Evolutionary conservation across 2,113 vertebrate species (phyloP), one percentile per base, ranked within the genome.

Genomic region (Anseranas semipalmata): DNA sequence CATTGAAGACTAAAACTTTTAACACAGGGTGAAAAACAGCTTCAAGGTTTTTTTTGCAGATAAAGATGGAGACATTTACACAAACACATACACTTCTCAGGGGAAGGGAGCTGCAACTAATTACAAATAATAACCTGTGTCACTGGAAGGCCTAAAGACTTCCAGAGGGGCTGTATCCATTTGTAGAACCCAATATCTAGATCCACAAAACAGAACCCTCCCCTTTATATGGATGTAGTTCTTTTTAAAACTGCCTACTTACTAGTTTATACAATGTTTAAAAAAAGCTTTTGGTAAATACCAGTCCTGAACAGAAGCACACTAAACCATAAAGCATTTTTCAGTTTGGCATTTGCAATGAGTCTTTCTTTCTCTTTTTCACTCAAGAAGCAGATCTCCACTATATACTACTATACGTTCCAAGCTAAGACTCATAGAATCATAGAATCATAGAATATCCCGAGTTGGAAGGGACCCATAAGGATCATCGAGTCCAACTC

Each of bases 371-470:
- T 30, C 41, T 24, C 19, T 32, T 72, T 85, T 52, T 33, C 46
- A 76, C 14, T 17, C 25, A 41, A 67, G 15, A 14, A 39, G 22
- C 20, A 73, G 13, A 46, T 48, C 9, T 63, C 12, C 3, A 27
- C 0, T 52, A 0, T 5, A 52, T 9, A 75, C 4, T 1, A 37
- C 6, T 0, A 2, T 21, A 59, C 9, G 12, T 4, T 33, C 27
- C 17, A 22, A 90, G 8, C 17, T 35, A 50, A 80, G 20, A 30
- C 0, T n/a, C n/a, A n/a, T n/a, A n/a, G n/a, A n/a, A n/a, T n/a
- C n/a, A n/a, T n/a, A n/a, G n/a, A n/a, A n/a, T n/a, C n/a, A n/a
- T n/a, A n/a, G n/a, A n/a, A n/a, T n/a, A n/a, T n/a, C n/a, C n/a
- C n/a, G n/a, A n/a, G n/a, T n/a, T n/a, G n/a, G n/a, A n/a, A n/a